Conservation (phyloP, 1,140 invertebrate genomes). For the Lysiphlebus fabarum region DNA sequence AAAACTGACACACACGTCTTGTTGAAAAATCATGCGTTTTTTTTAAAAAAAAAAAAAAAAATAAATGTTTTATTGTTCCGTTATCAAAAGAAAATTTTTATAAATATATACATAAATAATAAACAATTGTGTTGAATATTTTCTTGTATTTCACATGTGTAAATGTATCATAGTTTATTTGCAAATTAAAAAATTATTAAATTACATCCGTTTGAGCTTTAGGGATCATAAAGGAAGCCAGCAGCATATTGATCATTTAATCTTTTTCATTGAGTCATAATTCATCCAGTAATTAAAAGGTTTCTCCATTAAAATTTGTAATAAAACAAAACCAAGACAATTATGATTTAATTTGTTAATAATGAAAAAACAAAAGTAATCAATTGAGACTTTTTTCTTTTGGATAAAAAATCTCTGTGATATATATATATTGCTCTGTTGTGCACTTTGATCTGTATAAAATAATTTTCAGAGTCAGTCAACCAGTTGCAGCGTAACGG, state of each 20-base stretch:
- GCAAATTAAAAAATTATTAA: constrained; percentile 14
- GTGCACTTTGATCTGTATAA: no score
- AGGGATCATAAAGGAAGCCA: constrained; percentile 11
- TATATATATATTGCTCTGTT: no score
- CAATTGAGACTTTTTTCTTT: no score
- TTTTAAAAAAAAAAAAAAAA: constrained; percentile 13
- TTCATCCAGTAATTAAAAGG: neutral
- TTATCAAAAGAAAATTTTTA: neutral
- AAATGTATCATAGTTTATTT: constrained; percentile 14
- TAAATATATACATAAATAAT: no score
- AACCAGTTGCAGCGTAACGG: no score
- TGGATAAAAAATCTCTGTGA: no score
- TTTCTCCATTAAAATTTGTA: no score
- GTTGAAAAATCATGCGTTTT: constrained; percentile 10
- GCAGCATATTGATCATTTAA: constrained; percentile 7
- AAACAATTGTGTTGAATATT: neutral
- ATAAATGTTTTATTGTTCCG: constrained; percentile 8
- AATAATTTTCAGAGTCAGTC: no score
- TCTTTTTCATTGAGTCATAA: constrained; percentile 21
- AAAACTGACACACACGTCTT: neutral
- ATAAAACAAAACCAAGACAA: no score
- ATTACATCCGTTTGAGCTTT: constrained; percentile 20
- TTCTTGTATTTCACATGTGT: neutral
- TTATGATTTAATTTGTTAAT: no score
- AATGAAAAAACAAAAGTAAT: no score